Base-by-base conservation (phyloP, 2,113 vertebrate genomes). In the Neolamprologus caudopunctatus region DNA sequence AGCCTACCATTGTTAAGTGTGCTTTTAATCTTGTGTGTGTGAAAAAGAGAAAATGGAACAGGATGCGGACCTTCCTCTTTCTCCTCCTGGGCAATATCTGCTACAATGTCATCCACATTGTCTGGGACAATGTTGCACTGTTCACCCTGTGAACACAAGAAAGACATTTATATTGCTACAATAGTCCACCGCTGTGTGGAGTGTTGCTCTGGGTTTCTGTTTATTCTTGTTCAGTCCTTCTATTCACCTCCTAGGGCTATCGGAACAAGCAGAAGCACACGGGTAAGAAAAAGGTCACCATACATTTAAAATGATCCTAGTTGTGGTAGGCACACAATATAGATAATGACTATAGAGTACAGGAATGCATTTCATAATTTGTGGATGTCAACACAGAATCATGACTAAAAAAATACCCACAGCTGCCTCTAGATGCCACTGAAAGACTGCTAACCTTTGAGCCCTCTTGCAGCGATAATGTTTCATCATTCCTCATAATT, bases 71-170 rank as follows among this genome's bases (percentile, higher is more conserved):
- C 99, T 99, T 99, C 98, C 33, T 99, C 99, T 95, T 99, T 99
- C 87, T 99, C 98, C 91, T 99, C 99, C 28, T 98, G 98, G 89
- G 97, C 98, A 80, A 99, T 97, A 88, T 99, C 99, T 37, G 99
- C 98, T 57, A 99, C 99, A 78, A 99, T 99, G 91, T 99, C 99
- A 54, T 99, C 99, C 19, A 99, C 97, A 50, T 99, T 99, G 96
- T 99, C 99, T 2, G 99, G 99, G 40, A 99, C 97, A 6, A 99
- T 97, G 94, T 99, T 99, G 96, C 99, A 99, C 88, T 99, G 99
- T 82, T 99, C 99, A 4, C 99, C 99, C 99, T 99, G 96, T 54
- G 91, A 88, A 95, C 88, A 94, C 86, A 89, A 68, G 81, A 89
- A 13, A 88, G 28, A 87, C 37, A 50, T 37, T 42, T 2, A 78